Conservation (phyloP, 35 echinoderm and acorn worm species). For the Hemicentrotus pulcherrimus region DNA sequence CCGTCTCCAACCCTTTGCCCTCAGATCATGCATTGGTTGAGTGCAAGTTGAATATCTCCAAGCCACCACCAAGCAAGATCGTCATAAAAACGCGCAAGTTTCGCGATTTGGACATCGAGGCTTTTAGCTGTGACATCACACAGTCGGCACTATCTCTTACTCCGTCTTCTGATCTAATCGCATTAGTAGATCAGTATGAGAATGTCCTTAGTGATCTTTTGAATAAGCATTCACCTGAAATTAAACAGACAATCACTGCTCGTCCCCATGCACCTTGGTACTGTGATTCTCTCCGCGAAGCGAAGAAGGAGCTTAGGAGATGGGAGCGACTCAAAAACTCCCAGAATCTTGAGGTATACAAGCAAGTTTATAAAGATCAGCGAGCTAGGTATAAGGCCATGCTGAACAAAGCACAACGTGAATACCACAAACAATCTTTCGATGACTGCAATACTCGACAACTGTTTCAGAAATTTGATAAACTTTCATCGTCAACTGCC, state of each 20-base stretch:
- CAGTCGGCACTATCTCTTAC: constrained; percentile 51
- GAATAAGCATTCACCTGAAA: constrained; percentile 58
- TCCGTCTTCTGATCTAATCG: constrained; percentile 43
- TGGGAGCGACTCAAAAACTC: constrained; percentile 33
- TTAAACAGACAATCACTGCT: constrained; percentile 37
- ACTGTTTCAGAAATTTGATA: neutral
- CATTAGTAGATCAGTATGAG: constrained; percentile 41
- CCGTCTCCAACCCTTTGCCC: constrained; percentile 48
- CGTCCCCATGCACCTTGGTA: constrained; percentile 72
- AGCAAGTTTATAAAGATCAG: constrained; percentile 37
- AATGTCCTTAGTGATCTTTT: constrained; percentile 45
- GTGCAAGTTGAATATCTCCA: constrained; percentile 52
- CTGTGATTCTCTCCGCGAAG: constrained; percentile 48
- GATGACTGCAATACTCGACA: neutral
- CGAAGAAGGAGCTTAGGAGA: constrained; percentile 38
- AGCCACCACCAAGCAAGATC: constrained; percentile 51
- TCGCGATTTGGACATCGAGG: constrained; percentile 60
- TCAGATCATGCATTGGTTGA: constrained; percentile 67
- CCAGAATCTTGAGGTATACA: constrained; percentile 28
- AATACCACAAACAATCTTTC: neutral
- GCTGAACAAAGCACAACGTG: neutral
- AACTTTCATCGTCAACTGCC: neutral
- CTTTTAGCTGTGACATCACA: constrained; percentile 61
- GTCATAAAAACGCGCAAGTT: constrained; percentile 54
- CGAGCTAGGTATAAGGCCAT: constrained; percentile 34